These are phyloP conservation scores for Rhynchonycteris naso DNA, from an alignment of 2,797 vertebrate species.

Conservation along the genomic window DNA sequence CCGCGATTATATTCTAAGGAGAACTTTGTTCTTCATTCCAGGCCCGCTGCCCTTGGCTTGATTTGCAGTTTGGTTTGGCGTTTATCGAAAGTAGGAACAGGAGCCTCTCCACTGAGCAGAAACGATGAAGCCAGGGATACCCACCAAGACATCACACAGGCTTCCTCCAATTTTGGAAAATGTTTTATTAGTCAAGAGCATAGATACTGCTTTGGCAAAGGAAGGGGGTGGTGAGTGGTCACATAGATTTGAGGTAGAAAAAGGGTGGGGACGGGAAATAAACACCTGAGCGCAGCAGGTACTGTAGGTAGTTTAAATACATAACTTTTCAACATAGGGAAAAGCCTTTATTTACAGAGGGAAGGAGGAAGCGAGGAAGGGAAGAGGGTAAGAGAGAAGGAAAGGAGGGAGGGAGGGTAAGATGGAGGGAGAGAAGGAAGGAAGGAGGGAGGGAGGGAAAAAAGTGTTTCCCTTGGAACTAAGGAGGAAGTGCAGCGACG, in stretches of 20 bases:
- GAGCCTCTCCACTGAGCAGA: background rate
- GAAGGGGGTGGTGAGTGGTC: constrained; percentile 82
- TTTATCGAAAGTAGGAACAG: background rate
- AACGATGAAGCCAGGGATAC: background rate
- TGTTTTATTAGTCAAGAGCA: constrained; percentile 84
- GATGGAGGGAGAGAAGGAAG: background rate
- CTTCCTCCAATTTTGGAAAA: constrained; percentile 72
- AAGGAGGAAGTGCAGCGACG: constrained; percentile 64
- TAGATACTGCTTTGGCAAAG: constrained; percentile 84
- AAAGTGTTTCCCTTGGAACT: constrained; percentile 54
- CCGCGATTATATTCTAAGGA: background rate
- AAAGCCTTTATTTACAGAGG: constrained; percentile 81
- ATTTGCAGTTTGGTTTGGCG: background rate
- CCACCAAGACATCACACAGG: constrained; percentile 24
- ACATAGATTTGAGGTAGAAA: constrained; percentile 88
- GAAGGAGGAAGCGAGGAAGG: background rate
- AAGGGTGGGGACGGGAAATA: constrained; percentile 55
- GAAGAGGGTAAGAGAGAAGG: background rate
- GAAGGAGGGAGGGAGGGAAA: background rate
- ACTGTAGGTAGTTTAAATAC: constrained; percentile 89
- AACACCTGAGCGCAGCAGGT: constrained; percentile 81
- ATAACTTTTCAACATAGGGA: constrained; percentile 70
- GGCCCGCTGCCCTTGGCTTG: background rate
- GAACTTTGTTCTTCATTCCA: background rate
- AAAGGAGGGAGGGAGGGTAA: background rate